A percentile compares a stretch with the other conserved stretches of the same genome.
phyloP scores from a whole-genome alignment of 2,888 invertebrate species.

The Camptogramma bilineatum region DNA sequence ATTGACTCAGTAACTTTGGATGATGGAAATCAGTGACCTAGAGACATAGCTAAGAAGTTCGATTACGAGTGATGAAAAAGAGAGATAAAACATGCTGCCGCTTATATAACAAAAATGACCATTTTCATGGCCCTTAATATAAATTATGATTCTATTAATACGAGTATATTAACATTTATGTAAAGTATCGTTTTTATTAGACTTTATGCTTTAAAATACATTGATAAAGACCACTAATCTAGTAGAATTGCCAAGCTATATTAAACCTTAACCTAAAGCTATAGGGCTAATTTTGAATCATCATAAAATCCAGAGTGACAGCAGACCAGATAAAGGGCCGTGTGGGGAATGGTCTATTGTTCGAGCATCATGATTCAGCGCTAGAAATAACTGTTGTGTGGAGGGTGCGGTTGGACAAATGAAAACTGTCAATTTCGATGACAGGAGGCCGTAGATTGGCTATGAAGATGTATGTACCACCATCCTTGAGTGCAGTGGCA shows the following conservation, averaged over 20 bases:
- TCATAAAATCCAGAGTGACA: conserved; percentile 5
- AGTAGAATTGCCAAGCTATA: not conserved
- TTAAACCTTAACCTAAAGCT: not conserved
- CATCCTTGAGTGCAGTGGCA: conserved; percentile 10
- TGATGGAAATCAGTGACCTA: no score
- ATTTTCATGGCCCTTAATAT: no score
- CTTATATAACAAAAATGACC: no score
- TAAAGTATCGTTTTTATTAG: no score
- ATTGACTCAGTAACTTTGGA: not conserved
- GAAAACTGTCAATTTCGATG: conserved; percentile 35
- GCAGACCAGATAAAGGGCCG: conserved; percentile 29
- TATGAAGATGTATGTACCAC: conserved; percentile 18
- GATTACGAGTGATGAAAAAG: no score
- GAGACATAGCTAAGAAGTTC: no score
- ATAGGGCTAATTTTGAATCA: conserved; percentile 2
- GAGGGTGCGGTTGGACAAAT: conserved; percentile 34
- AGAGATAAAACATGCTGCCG: no score
- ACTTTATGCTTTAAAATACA: not conserved
- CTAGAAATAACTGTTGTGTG: conserved; percentile 41
- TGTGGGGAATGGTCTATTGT: conserved; percentile 54
- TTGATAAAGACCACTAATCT: not conserved
- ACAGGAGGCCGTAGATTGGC: conserved; percentile 29
- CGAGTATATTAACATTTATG: no score
- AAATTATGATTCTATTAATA: no score
- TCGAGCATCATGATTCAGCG: conserved; percentile 49